phyloP scores from a whole-genome alignment of 2,888 invertebrate species.

The Deilephila elpenor region DNA sequence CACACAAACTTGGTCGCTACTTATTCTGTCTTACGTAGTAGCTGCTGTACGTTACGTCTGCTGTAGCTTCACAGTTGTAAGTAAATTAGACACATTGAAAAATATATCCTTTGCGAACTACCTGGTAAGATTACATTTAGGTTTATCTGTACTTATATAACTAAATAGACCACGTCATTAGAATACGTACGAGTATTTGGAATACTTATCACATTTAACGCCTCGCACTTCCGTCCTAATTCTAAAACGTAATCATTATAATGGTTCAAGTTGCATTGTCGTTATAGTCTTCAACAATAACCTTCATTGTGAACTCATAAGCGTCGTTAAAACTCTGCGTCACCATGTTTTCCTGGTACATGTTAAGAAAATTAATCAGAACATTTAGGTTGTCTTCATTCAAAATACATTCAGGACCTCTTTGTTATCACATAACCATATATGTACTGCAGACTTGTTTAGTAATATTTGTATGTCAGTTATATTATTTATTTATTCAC shows the following conservation, averaged over 20 bases:
- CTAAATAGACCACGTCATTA: too few relatives aligned
- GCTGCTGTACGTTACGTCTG: too few relatives aligned
- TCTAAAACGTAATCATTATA: background rate
- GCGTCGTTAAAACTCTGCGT: background rate
- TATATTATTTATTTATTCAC: too few relatives aligned
- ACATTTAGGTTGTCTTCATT: background rate
- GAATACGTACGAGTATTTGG: background rate
- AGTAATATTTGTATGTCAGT: background rate
- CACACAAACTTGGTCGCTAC: too few relatives aligned
- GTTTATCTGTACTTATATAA: too few relatives aligned
- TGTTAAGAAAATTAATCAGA: background rate
- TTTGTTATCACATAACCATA: background rate
- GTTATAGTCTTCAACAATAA: background rate
- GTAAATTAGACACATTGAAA: too few relatives aligned
- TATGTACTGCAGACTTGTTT: background rate
- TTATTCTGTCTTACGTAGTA: too few relatives aligned
- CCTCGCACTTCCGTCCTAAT: slow-evolving; percentile 3
- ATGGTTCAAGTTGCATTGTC: slow-evolving; percentile 7
- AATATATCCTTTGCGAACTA: too few relatives aligned
- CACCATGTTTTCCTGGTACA: slow-evolving; percentile 25
- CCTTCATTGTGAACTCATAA: slow-evolving; percentile 12
- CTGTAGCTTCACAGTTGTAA: too few relatives aligned
- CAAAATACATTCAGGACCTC: background rate
- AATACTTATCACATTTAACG: background rate
- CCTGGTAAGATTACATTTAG: too few relatives aligned